Conservation (phyloP, 2,797 vertebrate genomes). For the Gallinago solitaria region DNA sequence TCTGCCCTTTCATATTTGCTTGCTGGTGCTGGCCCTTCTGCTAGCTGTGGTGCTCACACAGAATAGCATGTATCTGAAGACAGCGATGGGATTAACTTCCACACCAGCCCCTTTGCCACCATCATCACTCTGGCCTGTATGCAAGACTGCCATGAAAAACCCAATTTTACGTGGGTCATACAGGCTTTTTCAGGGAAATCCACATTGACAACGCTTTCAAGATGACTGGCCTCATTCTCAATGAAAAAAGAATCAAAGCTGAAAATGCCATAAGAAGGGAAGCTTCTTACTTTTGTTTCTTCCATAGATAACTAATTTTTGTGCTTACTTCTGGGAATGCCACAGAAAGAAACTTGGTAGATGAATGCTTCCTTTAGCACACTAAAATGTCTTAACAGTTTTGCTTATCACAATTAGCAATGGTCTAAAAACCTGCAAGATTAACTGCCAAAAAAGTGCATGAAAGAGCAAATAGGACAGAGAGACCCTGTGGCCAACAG, state of each 20-base stretch:
- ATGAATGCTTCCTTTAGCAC: neutral
- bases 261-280: neutral
- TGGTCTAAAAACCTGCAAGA: neutral
- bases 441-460: neutral
- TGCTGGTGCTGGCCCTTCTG: neutral
- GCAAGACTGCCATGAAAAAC: neutral
- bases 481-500: neutral
- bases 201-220: neutral
- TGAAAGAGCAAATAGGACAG: neutral
- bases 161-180: neutral
- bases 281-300: neutral
- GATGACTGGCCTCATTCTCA: neutral
- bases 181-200: neutral
- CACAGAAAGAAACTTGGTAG: neutral
- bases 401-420: neutral
- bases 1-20: slow-evolving; percentile 31
- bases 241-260: neutral
- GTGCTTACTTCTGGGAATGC: neutral
- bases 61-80: neutral
- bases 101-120: neutral
- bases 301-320: neutral
- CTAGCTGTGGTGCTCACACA: neutral
- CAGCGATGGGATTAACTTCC: neutral
- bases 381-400: neutral
- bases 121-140: neutral